These are phyloP conservation scores for Proisotoma minuta DNA, from an alignment of 2,888 invertebrate genomes.

Conservation along the genomic window DNA sequence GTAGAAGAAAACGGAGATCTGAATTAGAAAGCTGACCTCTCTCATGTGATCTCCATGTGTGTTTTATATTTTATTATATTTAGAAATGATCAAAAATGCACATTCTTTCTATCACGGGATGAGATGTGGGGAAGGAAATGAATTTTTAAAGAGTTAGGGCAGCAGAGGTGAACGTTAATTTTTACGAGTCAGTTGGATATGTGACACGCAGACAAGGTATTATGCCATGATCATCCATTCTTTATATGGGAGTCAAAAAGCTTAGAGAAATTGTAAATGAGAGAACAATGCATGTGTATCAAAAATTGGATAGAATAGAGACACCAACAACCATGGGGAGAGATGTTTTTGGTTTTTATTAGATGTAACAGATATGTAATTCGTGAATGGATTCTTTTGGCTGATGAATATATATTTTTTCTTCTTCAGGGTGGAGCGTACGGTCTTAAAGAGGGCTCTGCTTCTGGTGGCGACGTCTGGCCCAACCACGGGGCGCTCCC, in stretches of 20 bases:
- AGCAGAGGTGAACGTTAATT: constrained; percentile 9
- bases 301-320: constrained; percentile 1
- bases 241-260: not conserved
- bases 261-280: constrained; percentile 1
- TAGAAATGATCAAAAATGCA: not conserved
- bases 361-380: constrained; percentile 27
- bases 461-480: constrained; percentile 83
- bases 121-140: too few relatives aligned
- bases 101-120: too few relatives aligned
- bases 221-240: not conserved
- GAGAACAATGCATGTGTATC: constrained; percentile 13
- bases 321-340: not conserved
- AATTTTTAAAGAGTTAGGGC: not conserved
- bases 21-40: not conserved
- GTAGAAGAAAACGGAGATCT: too few relatives aligned
- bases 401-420: constrained; percentile 47
- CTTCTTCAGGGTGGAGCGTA: constrained; percentile 48
- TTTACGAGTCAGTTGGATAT: constrained; percentile 5
- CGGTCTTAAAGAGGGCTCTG: constrained; percentile 68
- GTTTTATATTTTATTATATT: not conserved
- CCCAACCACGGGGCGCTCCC: constrained; percentile 77
- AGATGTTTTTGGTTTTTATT: constrained; percentile 15
- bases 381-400: constrained; percentile 45
- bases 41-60: constrained; percentile 2
- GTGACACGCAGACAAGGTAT: constrained; percentile 6